A percentile compares a stretch with the other conserved stretches of the same genome.
Conservation (phyloP, 1,140 invertebrate genomes). For the Portunus trituberculatus region DNA sequence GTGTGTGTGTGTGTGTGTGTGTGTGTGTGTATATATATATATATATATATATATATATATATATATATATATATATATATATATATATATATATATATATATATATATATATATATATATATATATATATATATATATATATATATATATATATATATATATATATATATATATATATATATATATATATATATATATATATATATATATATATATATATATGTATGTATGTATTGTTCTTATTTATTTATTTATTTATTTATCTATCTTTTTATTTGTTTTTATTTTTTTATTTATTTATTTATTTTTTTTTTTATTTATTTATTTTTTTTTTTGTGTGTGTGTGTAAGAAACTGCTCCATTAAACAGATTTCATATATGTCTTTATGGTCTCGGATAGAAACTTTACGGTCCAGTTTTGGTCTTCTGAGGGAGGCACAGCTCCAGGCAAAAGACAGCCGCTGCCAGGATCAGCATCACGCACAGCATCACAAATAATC, state of each 20-base stretch:
- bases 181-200: constrained; percentile 46
- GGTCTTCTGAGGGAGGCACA: neutral
- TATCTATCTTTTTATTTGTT: neutral
- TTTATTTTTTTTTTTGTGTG: too few species aligned
- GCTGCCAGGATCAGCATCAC: neutral
- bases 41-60: constrained; percentile 51
- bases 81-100: constrained; percentile 51
- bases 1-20: constrained; percentile 16
- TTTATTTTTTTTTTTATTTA: neutral
- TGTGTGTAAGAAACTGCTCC: too few species aligned
- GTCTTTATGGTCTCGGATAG: neutral
- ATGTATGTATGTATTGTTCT: neutral
- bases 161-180: constrained; percentile 51
- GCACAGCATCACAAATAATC: neutral
- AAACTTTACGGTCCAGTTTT: neutral
- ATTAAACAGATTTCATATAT: too few species aligned
- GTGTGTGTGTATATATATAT: constrained; percentile 40
- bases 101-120: constrained; percentile 3
- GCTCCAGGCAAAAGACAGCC: neutral
- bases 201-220: neutral
- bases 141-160: constrained; percentile 51
- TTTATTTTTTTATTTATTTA: neutral
- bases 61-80: constrained; percentile 51
- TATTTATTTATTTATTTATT: neutral
- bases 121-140: neutral